A percentile compares a stretch with the other conserved stretches of the same genome.
phyloP scores from a whole-genome alignment of 2,113 vertebrate species.

The Cervus canadensis region DNA sequence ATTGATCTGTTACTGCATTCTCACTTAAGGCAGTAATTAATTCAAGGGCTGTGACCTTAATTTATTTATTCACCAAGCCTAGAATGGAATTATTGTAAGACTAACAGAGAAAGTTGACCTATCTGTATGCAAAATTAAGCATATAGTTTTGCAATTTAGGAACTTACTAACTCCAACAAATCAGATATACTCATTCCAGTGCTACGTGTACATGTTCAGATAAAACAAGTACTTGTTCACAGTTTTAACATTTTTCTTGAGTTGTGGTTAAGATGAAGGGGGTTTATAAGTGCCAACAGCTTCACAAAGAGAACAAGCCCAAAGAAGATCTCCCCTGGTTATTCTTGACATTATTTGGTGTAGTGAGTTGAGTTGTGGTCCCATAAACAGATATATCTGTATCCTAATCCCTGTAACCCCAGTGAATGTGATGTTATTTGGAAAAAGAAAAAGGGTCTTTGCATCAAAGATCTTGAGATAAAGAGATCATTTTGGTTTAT shows the following conservation, averaged over 20 bases:
- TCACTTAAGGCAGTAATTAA: neutral
- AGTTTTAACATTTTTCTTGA: neutral
- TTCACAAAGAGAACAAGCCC: neutral
- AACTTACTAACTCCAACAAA: neutral
- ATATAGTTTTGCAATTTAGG: neutral
- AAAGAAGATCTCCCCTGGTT: neutral
- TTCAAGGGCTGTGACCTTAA: neutral
- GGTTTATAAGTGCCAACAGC: neutral
- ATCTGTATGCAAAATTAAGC: neutral
- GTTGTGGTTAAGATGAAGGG: neutral
- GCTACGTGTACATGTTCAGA: neutral
- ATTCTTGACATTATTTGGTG: neutral
- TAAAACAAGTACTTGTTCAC: neutral
- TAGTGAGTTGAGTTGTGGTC: neutral
- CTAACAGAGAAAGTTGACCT: neutral
- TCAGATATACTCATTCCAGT: neutral
- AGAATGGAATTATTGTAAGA: neutral
- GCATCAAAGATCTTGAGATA: neutral
- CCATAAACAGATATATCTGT: neutral
- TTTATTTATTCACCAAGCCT: neutral
- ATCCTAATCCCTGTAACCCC: neutral
- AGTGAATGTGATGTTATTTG: neutral
- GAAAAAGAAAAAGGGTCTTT: neutral
- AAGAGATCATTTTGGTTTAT: neutral
- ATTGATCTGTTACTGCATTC: neutral